Base-by-base conservation (phyloP, 1,140 invertebrate species). In the Philotrypesis tridentata region DNA sequence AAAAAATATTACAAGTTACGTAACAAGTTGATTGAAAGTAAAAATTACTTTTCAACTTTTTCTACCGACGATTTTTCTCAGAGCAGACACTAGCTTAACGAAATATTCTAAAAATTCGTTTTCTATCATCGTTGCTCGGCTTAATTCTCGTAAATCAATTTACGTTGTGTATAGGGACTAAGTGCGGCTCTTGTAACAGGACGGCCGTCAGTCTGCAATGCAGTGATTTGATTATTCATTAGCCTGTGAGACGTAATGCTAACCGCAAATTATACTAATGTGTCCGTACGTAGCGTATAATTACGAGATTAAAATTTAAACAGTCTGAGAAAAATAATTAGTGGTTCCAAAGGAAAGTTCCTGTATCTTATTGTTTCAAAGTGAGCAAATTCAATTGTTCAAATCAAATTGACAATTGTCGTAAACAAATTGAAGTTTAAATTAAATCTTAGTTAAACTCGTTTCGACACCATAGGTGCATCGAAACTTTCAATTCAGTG, bases 171-270 rank as follows among this genome's bases (percentile, higher is more conserved):
- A 31, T 23, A 40, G 70, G 27, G 25, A 67, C n/a, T 77, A 40
- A 40, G 61, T n/a, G 17, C 48, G 27, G 25, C 40, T 48, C 27
- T 3, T 43, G 14, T n/a, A 12, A 55, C 5, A 14, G 29, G 1
- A 55, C n/a, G 12, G 23, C 37, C 63, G 37, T 68, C 29, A 60
- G 63, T 68, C 37, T 82, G 77, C 85, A 87, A 85, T 86, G 85
- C 86, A 86, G 85, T 83, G 85, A 80, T 85, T 87, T 85, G 83
- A 87, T 85, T 87, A 87, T 85, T 86, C 85, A 80, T 85, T 85
- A 85, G 76, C n/a, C 68, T 43, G 25, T 60, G 25, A 74, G n/a
- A 21, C n/a, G 37, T 72, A 5, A 43, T 43, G 21, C 37, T 71
- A 43, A 71, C 43, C 14, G 37, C 4, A 17, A 37, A 37, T 71